Conservation (phyloP, 2,113 vertebrate genomes). For the Poeciliopsis prolifica region DNA sequence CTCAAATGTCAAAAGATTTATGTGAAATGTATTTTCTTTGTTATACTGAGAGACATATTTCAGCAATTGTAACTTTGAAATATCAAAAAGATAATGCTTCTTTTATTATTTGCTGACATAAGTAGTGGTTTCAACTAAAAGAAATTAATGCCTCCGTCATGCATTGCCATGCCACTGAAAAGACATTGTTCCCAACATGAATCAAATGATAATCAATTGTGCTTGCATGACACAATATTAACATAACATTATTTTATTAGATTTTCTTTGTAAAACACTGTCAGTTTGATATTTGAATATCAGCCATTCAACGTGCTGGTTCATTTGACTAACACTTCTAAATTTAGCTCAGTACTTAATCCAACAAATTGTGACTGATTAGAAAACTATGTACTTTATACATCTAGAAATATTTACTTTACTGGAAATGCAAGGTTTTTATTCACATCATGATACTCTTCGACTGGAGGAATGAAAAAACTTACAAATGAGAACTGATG, state of each 20-base stretch:
- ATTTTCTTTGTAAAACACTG: not conserved
- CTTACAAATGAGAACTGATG: slow-evolving; percentile 29
- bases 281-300: not conserved
- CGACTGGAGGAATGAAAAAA: slow-evolving; percentile 20
- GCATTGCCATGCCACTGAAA: not conserved
- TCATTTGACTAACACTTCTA: slow-evolving; percentile 14
- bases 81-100: not conserved
- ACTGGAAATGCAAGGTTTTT: not conserved
- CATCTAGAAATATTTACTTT: not conserved
- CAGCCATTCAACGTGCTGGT: not conserved
- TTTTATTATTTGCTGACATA: not conserved
- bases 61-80: not conserved
- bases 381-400: too few relatives aligned
- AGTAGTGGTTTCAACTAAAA: not conserved
- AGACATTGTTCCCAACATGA: too few relatives aligned
- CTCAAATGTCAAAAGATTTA: not conserved
- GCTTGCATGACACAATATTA: not conserved
- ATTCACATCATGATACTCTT: not conserved
- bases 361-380: too few relatives aligned
- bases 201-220: not conserved
- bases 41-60: not conserved
- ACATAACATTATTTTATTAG: too few relatives aligned
- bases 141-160: not conserved
- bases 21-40: not conserved
- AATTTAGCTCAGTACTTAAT: not conserved